phyloP scores from a whole-genome alignment of 2,888 invertebrate genomes.

The Aporophyla nigra region DNA sequence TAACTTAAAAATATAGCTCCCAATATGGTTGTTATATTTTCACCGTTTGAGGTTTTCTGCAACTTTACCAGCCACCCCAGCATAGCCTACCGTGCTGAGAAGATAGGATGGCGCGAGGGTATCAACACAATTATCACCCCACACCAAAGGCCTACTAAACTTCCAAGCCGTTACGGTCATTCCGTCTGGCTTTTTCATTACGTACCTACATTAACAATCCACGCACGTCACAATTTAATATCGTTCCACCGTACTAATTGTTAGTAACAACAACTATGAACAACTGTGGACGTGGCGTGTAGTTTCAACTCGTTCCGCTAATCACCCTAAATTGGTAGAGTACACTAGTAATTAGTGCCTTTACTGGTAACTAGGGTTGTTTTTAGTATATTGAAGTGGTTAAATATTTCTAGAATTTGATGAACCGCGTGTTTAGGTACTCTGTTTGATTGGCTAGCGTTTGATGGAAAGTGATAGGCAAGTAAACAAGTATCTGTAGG shows the following conservation, averaged over 20 bases:
- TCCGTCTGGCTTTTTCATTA: no score
- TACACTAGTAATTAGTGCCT: slow-evolving; percentile 31
- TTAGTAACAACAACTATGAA: slow-evolving; percentile 28
- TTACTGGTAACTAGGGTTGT: neutral
- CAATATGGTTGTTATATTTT: no score
- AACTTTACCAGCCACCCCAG: no score
- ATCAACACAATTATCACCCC: no score
- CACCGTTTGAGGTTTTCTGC: no score
- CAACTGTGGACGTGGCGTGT: slow-evolving; percentile 33
- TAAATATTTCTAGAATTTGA: slow-evolving; percentile 9
- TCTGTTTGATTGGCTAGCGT: neutral
- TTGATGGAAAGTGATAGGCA: neutral
- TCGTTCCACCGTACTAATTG: slow-evolving; percentile 27
- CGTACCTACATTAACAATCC: slow-evolving; percentile 14
- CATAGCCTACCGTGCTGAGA: no score
- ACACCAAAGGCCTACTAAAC: no score
- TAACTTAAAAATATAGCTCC: no score
- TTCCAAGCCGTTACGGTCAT: no score
- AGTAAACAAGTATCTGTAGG: no score
- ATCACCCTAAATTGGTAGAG: slow-evolving; percentile 60
- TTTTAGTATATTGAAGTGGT: slow-evolving; percentile 38
- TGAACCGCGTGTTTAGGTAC: neutral
- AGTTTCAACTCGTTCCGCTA: slow-evolving; percentile 59
- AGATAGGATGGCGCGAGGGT: no score
- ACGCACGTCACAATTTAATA: slow-evolving; percentile 49